Evolutionary conservation across 2,888 invertebrate genomes (phyloP).

Genomic region (Stenurella melanura): DNA sequence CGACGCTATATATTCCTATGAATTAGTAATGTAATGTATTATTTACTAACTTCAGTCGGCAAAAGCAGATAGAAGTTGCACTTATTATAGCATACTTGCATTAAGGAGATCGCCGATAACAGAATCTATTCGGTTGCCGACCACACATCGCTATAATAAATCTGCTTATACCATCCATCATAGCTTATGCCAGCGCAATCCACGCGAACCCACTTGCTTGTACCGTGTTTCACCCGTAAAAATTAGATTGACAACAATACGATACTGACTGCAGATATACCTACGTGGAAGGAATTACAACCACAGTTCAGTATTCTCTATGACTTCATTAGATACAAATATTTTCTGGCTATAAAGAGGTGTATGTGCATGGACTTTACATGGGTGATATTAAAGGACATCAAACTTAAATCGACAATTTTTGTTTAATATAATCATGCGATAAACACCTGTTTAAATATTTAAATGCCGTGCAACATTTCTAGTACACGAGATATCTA

Average conservation of each 20-base stretch:
- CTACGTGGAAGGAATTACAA: slow-evolving; percentile 6
- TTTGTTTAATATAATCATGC: too few species aligned
- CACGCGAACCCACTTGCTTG: slow-evolving; percentile 36
- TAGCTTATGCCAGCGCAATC: slow-evolving; percentile 42
- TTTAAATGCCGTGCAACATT: too few species aligned
- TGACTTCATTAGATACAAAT: slow-evolving; percentile 7
- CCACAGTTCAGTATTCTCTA: slow-evolving; percentile 1
- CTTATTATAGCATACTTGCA: slow-evolving; percentile 53
- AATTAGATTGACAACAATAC: slow-evolving; percentile 23
- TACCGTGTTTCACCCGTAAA: slow-evolving; percentile 9
- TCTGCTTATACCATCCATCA: slow-evolving; percentile 50
- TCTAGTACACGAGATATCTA: too few species aligned
- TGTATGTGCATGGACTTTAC: too few species aligned
- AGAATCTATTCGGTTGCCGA: slow-evolving; percentile 50
- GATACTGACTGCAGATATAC: slow-evolving; percentile 12
- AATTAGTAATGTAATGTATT: slow-evolving; percentile 59
- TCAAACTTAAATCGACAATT: too few species aligned
- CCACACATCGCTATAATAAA: slow-evolving; percentile 53
- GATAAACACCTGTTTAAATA: too few species aligned
- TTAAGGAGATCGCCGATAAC: slow-evolving; percentile 55
- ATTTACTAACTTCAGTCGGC: slow-evolving; percentile 52
- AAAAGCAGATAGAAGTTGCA: slow-evolving; percentile 47
- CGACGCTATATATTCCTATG: slow-evolving; percentile 47
- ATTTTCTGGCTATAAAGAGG: not conserved
- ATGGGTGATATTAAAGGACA: too few species aligned